phyloP scores from a whole-genome alignment of 2,113 vertebrate species.

The Ranitomeya imitator region DNA sequence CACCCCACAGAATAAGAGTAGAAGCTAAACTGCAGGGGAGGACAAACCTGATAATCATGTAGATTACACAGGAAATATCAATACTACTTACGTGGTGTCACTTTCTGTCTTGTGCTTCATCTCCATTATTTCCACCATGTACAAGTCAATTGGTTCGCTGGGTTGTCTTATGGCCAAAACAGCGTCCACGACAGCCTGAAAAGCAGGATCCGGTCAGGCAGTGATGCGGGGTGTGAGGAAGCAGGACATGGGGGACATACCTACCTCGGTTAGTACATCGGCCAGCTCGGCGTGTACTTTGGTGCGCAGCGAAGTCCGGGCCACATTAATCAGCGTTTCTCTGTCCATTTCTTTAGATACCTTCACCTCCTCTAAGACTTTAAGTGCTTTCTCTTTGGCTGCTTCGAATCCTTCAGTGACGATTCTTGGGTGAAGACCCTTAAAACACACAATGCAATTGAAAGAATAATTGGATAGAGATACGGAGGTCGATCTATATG shows the following conservation, averaged over 20 bases:
- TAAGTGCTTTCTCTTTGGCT: slow-evolving; percentile 89
- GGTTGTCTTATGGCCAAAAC: slow-evolving; percentile 85
- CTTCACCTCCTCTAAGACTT: slow-evolving; percentile 90
- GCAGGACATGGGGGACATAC: background rate
- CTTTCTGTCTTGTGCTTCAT: slow-evolving; percentile 98
- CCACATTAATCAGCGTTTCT: slow-evolving; percentile 89
- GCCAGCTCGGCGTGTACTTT: slow-evolving; percentile 92
- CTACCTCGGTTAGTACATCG: slow-evolving; percentile 92
- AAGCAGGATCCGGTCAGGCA: background rate
- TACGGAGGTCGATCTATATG: no score
- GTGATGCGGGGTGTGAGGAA: background rate
- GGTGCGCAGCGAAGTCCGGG: slow-evolving; percentile 91
- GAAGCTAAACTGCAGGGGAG: background rate
- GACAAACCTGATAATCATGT: background rate
- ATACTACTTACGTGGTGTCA: slow-evolving; percentile 86
- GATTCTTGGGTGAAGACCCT: slow-evolving; percentile 96
- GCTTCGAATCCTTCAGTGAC: slow-evolving; percentile 94
- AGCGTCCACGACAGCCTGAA: slow-evolving; percentile 93
- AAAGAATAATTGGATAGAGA: no score
- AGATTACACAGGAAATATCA: background rate
- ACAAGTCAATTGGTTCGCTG: slow-evolving; percentile 89
- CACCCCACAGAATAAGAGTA: background rate
- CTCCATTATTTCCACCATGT: slow-evolving; percentile 99
- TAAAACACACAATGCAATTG: background rate
- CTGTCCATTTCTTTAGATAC: slow-evolving; percentile 90